Evolutionary conservation across 2,888 invertebrate species (phyloP).

Genomic region (Apantesis nais): DNA sequence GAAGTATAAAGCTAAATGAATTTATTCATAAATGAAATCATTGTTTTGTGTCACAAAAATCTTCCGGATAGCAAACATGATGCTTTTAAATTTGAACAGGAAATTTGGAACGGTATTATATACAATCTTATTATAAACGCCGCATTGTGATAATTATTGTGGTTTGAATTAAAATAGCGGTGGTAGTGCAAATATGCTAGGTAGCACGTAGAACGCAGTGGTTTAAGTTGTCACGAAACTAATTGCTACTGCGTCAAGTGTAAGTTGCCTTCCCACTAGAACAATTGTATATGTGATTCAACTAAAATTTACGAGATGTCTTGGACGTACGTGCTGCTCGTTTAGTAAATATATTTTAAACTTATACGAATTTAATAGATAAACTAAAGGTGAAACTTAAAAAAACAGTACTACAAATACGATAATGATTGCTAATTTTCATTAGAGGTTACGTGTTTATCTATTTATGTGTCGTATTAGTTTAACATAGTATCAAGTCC

Average conservation of each 20-base stretch:
- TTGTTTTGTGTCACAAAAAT: slow-evolving; percentile 25
- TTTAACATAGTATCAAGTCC: not conserved
- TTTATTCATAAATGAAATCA: no score
- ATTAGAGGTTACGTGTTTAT: no score
- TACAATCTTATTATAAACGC: slow-evolving; percentile 7
- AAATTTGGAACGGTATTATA: not conserved
- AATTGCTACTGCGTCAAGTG: not conserved
- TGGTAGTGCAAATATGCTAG: not conserved
- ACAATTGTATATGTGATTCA: not conserved
- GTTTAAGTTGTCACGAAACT: not conserved
- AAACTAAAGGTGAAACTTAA: no score
- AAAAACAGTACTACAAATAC: no score
- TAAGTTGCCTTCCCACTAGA: not conserved
- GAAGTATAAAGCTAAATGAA: no score
- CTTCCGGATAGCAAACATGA: slow-evolving; percentile 23
- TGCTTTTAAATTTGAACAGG: slow-evolving; percentile 9
- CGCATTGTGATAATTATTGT: not conserved
- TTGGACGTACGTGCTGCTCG: no score
- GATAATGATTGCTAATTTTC: no score
- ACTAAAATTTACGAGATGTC: not conserved
- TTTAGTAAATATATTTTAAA: not conserved
- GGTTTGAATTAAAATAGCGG: not conserved
- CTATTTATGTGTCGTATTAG: not conserved
- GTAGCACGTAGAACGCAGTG: not conserved
- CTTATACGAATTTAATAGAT: no score